Base-by-base conservation (phyloP, 2,888 invertebrate species). In the Synanthedon formicaeformis region DNA sequence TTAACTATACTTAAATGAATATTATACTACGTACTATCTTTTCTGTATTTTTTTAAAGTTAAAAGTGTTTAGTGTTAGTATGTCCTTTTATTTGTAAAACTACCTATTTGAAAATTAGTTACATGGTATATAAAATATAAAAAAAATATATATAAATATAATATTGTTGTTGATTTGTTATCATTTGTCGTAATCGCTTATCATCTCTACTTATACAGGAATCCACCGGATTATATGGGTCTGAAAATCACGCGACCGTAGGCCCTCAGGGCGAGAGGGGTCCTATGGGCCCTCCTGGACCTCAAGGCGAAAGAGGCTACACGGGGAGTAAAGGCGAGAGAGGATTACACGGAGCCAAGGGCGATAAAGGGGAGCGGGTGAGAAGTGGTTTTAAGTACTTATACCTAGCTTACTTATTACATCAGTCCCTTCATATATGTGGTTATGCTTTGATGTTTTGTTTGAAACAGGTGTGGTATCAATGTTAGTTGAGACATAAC, bases 341-440 rank as follows among this genome's bases (percentile, higher is more conserved):
- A 56, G 90, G 90, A 69, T 87, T 89, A 79, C 81, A 88, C 52
- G 90, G 90, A 55, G 76, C 89, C 57, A 91, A 91, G 75, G 92
- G 94, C 59, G 88, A 89, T 63, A 92, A 92, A 82, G 94, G 95
- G 59, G 93, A 93, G 66, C 90, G 94, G 81, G 95, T 90, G 73
- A 89, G 90, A 34, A 34, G 34, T 34, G 10, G 34, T 34, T 34
- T 34, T 34, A 34, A 34, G 34, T 34, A 34, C 34, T 34, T 34
- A 86, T 67, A 62, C 27, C 27, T 34, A 34, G 34, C 8, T 10
- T 50, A 18, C 34, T 34, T 50, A 18, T 50, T 16, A 50, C 34
- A 10, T 34, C 34, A 34, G 8, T 10, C 34, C 34, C 34, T 34
- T 34, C 34, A 13, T 14, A 45, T n/a, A 45, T 13, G n/a, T 13